A percentile compares a stretch with the other conserved stretches of the same genome.
Evolutionary conservation across 2,113 vertebrate species (phyloP).

Genomic region (Tachuris rubrigastra): DNA sequence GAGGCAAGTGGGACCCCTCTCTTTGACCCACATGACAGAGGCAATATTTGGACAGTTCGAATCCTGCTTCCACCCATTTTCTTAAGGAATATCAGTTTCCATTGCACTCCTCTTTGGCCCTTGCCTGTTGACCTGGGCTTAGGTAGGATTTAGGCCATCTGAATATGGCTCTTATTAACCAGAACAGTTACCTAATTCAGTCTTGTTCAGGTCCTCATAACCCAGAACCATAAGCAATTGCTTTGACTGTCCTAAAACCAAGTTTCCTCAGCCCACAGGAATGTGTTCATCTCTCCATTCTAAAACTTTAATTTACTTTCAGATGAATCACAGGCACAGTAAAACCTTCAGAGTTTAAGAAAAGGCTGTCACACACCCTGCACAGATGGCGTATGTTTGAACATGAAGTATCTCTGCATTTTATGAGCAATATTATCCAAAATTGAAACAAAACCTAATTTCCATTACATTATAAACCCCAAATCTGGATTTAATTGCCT

Average conservation of each 20-base stretch:
- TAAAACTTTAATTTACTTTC: not conserved
- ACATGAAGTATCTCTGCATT: not conserved
- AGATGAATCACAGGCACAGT: not conserved
- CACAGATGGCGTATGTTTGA: not conserved
- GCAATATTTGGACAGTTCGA: not conserved
- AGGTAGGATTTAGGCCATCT: not conserved
- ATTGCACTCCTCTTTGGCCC: not conserved
- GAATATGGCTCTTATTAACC: not conserved
- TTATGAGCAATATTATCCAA: not conserved
- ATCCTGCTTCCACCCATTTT: not conserved
- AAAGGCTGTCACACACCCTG: not conserved
- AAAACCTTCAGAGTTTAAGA: not conserved
- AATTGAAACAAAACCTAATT: not conserved
- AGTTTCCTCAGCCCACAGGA: not conserved
- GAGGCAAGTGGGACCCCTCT: not conserved
- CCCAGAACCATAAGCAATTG: not conserved
- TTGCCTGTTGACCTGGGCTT: not conserved
- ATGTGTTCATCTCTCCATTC: not conserved
- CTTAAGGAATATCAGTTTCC: not conserved
- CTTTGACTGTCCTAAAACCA: not conserved
- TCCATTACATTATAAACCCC: not conserved
- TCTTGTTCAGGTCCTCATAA: not conserved
- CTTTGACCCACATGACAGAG: not conserved
- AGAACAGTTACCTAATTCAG: conserved; percentile 17
- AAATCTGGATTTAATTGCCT: not conserved